Percentiles rank a stretch among this genome's conserved stretches.
Evolutionary conservation across 2,113 vertebrate genomes (phyloP).

Genomic region (Heteronetta atricapilla): DNA sequence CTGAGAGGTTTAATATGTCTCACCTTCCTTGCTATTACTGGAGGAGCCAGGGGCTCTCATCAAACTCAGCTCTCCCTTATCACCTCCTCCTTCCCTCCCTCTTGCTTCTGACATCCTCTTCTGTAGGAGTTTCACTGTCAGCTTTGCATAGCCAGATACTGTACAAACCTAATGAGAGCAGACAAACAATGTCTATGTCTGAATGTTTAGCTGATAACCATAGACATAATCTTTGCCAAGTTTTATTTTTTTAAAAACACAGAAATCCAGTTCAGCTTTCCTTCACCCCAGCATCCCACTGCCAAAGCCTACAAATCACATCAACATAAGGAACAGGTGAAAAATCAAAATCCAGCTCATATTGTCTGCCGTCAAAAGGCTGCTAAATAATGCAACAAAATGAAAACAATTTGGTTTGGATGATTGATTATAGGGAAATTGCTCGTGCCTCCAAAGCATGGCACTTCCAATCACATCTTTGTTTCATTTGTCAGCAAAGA

Average conservation of each 20-base stretch:
- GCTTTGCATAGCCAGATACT: not conserved
- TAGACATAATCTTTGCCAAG: conserved; percentile 25
- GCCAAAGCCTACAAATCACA: conserved; percentile 38
- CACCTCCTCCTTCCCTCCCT: not conserved
- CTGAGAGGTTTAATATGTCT: not conserved
- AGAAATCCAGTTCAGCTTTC: conserved; percentile 13
- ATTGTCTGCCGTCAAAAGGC: conserved; percentile 52
- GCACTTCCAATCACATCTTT: conserved; percentile 65
- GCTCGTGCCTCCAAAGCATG: conserved; percentile 50
- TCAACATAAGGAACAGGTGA: not conserved
- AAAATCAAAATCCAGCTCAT: conserved; percentile 41
- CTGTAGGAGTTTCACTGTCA: conserved; percentile 26
- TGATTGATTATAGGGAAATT: conserved; percentile 76
- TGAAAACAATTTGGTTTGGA: conserved; percentile 69
- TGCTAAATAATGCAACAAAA: conserved; percentile 78
- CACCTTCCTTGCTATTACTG: not conserved
- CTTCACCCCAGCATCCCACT: conserved; percentile 7
- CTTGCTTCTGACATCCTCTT: not conserved
- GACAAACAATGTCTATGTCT: conserved; percentile 31
- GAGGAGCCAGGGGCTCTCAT: not conserved
- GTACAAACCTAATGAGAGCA: conserved; percentile 22
- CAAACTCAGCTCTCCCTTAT: not conserved
- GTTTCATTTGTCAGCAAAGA: conserved; percentile 66
- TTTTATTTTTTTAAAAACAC: conserved; percentile 34
- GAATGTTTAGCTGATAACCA: conserved; percentile 70